Conservation (phyloP, 2,888 invertebrate genomes). For the Epiblema foenella region DNA sequence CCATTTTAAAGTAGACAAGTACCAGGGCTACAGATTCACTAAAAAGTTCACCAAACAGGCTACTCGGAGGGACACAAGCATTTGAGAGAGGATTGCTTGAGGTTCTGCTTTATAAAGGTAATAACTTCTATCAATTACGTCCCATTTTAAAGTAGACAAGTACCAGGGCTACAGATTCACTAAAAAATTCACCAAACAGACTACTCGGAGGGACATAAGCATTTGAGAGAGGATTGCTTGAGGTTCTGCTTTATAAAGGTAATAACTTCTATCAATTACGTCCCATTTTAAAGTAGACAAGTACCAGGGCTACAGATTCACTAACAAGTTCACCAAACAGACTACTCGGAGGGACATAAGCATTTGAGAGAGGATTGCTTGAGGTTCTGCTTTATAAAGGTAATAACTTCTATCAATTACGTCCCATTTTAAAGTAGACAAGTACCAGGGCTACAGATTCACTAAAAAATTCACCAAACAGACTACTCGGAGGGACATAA, state of each 20-base stretch:
- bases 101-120: constrained; percentile 97
- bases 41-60: constrained; percentile 43
- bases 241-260: constrained; percentile 98
- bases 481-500: constrained; percentile 93
- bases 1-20: neutral
- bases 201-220: constrained; percentile 87
- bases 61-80: constrained; percentile 92
- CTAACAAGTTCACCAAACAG: too few relatives aligned
- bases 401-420: neutral
- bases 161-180: neutral
- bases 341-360: constrained; percentile 87
- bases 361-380: constrained; percentile 92
- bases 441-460: neutral
- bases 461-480: too few relatives aligned
- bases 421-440: neutral
- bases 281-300: neutral
- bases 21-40: neutral
- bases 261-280: neutral
- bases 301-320: neutral
- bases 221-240: constrained; percentile 92
- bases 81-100: constrained; percentile 93
- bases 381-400: constrained; percentile 99
- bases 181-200: too few relatives aligned
- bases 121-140: neutral
- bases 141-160: neutral